Percentiles rank a stretch among this genome's conserved stretches.
phyloP scores from a whole-genome alignment of 1,140 invertebrate genomes.

The Euwallacea similis region DNA sequence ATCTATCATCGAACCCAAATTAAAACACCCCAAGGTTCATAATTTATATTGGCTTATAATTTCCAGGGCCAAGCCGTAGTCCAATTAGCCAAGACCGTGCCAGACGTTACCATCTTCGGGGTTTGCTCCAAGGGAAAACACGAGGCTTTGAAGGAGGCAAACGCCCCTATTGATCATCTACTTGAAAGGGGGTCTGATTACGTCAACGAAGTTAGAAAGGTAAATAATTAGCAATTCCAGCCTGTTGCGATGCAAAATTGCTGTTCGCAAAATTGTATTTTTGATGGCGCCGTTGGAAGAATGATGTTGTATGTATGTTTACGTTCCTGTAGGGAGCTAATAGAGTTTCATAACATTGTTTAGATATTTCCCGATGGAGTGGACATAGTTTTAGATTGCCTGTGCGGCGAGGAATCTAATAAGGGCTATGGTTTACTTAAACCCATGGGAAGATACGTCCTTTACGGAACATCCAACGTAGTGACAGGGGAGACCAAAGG shows the following conservation, averaged over 20 bases:
- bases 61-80: conserved; percentile 78
- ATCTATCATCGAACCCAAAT: too few relatives aligned
- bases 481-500: conserved; percentile 87
- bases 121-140: conserved; percentile 85
- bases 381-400: conserved; percentile 84
- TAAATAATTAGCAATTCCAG: neutral
- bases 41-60: neutral
- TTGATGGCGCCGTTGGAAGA: neutral
- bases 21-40: too few relatives aligned
- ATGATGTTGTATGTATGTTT: neutral
- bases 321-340: neutral
- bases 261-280: neutral
- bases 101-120: conserved; percentile 80
- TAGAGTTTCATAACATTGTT: neutral
- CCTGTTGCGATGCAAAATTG: too few relatives aligned
- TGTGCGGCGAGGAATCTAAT: conserved; percentile 87
- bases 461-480: conserved; percentile 84
- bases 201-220: conserved; percentile 77
- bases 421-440: conserved; percentile 81
- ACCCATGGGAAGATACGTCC: conserved; percentile 86
- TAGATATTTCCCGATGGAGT: conserved; percentile 74
- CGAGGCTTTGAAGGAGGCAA: conserved; percentile 71
- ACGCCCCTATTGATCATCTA: conserved; percentile 73
- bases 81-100: conserved; percentile 79
- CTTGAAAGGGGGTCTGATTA: conserved; percentile 79